Conservation (phyloP, 2,113 vertebrate genomes). For the Myrmecophaga tridactyla region DNA sequence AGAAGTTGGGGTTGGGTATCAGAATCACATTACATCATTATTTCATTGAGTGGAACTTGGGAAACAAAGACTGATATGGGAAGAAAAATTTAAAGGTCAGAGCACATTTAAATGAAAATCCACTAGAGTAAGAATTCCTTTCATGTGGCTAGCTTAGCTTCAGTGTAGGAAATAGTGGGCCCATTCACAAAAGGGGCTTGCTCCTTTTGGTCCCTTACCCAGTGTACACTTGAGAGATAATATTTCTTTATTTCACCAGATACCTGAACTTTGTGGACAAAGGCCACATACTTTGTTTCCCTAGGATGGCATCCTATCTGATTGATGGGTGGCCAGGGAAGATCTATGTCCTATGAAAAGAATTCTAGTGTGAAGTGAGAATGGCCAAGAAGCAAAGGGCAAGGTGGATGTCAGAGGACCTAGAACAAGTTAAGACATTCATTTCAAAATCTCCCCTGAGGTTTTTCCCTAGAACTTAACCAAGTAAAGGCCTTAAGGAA, state of each 20-base stretch:
- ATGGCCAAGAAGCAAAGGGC: background rate
- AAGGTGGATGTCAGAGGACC: background rate
- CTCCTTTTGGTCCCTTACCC: conserved; percentile 6
- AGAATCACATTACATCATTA: background rate
- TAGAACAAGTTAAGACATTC: background rate
- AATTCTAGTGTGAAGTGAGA: background rate
- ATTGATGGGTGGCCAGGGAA: conserved; percentile 46
- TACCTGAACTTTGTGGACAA: conserved; percentile 65
- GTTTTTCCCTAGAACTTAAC: background rate
- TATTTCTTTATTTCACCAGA: conserved; percentile 67
- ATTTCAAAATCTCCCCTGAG: background rate
- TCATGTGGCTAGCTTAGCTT: background rate
- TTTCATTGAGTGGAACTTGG: conserved; percentile 9
- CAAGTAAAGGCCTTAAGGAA: background rate
- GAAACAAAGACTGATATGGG: conserved; percentile 39
- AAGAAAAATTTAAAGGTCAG: conserved; percentile 46
- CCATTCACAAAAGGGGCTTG: conserved; percentile 52
- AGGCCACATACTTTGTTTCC: conserved; percentile 61
- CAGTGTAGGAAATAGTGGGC: conserved; percentile 20
- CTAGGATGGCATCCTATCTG: conserved; percentile 52
- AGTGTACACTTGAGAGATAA: conserved; percentile 57
- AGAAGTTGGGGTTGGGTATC: background rate
- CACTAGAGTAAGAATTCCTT: conserved; percentile 13
- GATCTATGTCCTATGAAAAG: background rate
- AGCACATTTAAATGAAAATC: conserved; percentile 40